Percentiles rank a stretch among this genome's conserved stretches.
phyloP scores from a whole-genome alignment of 2,888 invertebrate species.

The Patella ulyssiponensis region DNA sequence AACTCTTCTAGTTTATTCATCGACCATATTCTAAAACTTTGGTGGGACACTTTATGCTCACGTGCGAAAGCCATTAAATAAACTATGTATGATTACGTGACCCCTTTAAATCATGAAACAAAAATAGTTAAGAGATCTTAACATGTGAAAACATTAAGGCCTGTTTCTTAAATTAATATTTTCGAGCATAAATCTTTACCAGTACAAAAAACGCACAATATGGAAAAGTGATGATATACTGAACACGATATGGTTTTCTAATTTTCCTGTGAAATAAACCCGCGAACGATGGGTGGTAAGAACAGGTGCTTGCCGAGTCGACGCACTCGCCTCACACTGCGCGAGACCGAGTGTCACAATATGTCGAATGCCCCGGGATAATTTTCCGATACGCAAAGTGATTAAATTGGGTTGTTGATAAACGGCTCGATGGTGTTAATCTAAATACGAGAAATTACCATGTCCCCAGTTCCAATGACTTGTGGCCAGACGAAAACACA shows the following conservation, averaged over 20 bases:
- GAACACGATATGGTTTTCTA: not conserved
- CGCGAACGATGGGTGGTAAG: not conserved
- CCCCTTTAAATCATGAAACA: no score
- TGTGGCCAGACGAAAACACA: not conserved
- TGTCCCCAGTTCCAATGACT: not conserved
- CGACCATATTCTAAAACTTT: no score
- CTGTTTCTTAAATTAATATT: no score
- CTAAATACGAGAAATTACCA: slow-evolving; percentile 8
- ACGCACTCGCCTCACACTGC: slow-evolving; percentile 3
- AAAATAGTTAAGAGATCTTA: no score
- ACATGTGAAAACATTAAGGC: no score
- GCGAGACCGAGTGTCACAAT: not conserved
- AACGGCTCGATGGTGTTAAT: not conserved
- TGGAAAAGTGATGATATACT: slow-evolving; percentile 10
- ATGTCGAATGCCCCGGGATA: not conserved
- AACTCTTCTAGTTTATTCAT: no score
- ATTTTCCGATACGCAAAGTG: not conserved
- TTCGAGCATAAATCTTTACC: not conserved
- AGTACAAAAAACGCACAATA: slow-evolving; percentile 7
- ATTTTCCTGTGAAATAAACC: not conserved
- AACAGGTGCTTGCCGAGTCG: slow-evolving; percentile 5
- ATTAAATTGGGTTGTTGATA: slow-evolving; percentile 3
- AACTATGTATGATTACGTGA: no score
- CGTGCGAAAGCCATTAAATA: no score
- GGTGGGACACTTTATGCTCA: no score